Evolutionary conservation across 2,888 invertebrate genomes (phyloP).

Genomic region (Anthophora plumipes): DNA sequence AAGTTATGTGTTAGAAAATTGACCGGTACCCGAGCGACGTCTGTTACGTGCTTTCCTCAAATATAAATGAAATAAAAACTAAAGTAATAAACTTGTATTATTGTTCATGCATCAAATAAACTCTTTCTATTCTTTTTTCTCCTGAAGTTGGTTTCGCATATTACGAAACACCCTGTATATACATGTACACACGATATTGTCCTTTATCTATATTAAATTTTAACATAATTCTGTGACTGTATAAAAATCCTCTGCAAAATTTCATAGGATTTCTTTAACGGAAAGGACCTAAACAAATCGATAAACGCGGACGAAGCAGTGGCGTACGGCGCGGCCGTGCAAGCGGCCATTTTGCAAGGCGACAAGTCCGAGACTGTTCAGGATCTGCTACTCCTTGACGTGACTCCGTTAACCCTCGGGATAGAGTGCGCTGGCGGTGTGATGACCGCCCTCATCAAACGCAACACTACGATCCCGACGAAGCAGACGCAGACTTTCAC

Average conservation of each 20-base stretch:
- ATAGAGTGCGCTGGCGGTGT: constrained; percentile 95
- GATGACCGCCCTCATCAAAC: constrained; percentile 97
- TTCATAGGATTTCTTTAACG: constrained; percentile 90
- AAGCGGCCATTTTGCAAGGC: constrained; percentile 96
- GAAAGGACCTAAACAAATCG: constrained; percentile 96
- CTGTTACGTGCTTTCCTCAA: too few species aligned
- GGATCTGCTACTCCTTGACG: constrained; percentile 95
- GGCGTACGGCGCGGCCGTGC: constrained; percentile 97
- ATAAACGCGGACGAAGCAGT: constrained; percentile 99
- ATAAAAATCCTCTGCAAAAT: not conserved
- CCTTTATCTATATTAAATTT: not conserved
- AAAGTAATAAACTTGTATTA: too few species aligned
- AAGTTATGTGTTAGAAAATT: too few species aligned
- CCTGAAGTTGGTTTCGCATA: too few species aligned
- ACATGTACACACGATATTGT: too few species aligned
- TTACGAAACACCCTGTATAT: too few species aligned
- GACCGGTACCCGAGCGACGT: too few species aligned
- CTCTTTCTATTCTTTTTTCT: too few species aligned
- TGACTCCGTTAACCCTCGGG: constrained; percentile 94
- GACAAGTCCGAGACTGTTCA: constrained; percentile 95
- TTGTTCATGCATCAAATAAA: too few species aligned
- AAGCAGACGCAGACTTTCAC: constrained; percentile 98
- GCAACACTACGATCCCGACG: constrained; percentile 98
- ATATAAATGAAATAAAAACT: too few species aligned
- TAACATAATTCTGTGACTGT: too few species aligned